These are phyloP conservation scores for Halcyon smyrnensis DNA, from an alignment of 2,797 vertebrate genomes.

Conservation along the genomic window DNA sequence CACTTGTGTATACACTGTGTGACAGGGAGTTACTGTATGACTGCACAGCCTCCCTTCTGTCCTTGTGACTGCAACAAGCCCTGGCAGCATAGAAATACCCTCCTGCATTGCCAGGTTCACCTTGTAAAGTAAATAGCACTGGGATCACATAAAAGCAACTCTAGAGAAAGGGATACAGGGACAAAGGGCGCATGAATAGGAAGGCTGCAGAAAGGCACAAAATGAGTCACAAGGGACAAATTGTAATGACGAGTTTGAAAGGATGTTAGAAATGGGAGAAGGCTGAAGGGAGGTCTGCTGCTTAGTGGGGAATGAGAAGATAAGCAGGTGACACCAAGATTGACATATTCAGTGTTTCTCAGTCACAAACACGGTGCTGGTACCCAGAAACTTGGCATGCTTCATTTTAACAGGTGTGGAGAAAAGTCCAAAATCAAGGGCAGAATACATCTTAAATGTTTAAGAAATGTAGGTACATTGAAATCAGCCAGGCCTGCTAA, in stretches of 20 bases:
- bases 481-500: neutral
- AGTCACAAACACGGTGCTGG: neutral
- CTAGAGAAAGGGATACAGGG: neutral
- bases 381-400: neutral
- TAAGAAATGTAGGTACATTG: neutral
- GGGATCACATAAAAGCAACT: neutral
- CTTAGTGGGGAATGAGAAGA: neutral
- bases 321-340: neutral
- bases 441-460: neutral
- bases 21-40: neutral
- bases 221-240: conserved; percentile 34
- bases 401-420: neutral
- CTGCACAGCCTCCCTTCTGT: neutral
- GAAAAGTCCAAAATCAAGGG: neutral
- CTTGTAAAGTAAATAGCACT: conserved; percentile 3
- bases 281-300: neutral
- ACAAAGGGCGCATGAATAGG: conserved; percentile 12
- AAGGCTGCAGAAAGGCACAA: neutral
- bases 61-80: neutral
- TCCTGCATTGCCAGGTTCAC: neutral
- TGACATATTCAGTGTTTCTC: neutral
- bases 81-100: neutral
- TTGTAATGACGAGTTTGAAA: neutral
- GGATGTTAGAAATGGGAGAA: neutral
- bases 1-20: neutral